phyloP scores from a whole-genome alignment of 2,888 invertebrate species.

The Charanyca ferruginea region DNA sequence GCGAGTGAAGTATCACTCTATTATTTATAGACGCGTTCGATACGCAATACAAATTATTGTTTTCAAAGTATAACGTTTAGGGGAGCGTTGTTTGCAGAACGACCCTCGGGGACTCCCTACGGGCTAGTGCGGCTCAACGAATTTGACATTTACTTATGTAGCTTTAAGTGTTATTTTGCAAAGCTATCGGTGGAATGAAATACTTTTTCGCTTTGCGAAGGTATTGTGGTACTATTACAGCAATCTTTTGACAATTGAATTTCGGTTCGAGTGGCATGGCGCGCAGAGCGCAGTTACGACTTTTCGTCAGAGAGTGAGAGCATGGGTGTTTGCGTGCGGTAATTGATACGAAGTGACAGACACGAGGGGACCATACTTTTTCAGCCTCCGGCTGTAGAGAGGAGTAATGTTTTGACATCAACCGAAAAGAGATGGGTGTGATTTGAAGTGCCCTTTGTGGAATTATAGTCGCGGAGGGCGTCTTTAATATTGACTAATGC shows the following conservation, averaged over 20 bases:
- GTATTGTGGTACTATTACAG: conserved; percentile 85
- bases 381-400: conserved; percentile 84
- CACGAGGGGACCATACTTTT: conserved; percentile 83
- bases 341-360: conserved; percentile 91
- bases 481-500: conserved; percentile 91
- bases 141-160: conserved; percentile 77
- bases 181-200: conserved; percentile 69
- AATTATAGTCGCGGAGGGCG: conserved; percentile 89
- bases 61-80: conserved; percentile 91
- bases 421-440: conserved; percentile 90
- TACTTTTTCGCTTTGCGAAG: conserved; percentile 79
- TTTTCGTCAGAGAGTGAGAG: conserved; percentile 71
- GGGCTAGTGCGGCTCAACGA: conserved; percentile 68
- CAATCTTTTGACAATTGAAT: conserved; percentile 90
- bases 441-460: conserved; percentile 91
- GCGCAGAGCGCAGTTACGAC: conserved; percentile 84
- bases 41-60: conserved; percentile 92
- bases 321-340: conserved; percentile 90
- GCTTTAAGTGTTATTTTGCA: conserved; percentile 78
- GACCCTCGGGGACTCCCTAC: conserved; percentile 84
- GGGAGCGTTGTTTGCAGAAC: conserved; percentile 89
- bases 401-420: conserved; percentile 90
- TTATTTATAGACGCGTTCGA: conserved; percentile 91
- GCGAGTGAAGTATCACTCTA: conserved; percentile 89
- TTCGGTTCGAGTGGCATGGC: conserved; percentile 83